A percentile compares a stretch with the other conserved stretches of the same genome.
These are phyloP conservation scores for Bubo bubo DNA, from an alignment of 2,113 vertebrate genomes.

Conservation along the genomic window DNA sequence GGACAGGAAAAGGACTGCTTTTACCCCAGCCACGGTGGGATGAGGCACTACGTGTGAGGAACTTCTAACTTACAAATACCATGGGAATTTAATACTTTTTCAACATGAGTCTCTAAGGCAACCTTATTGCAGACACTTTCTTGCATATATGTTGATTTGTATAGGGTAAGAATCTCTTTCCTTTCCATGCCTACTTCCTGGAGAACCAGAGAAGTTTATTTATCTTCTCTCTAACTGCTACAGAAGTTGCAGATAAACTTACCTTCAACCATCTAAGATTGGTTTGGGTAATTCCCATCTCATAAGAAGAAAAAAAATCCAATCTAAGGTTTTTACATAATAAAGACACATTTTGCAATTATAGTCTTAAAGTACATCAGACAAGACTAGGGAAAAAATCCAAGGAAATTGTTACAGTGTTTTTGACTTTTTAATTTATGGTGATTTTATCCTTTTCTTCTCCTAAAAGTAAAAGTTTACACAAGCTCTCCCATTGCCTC, in stretches of 20 bases:
- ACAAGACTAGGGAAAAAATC: neutral
- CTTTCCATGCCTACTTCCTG: neutral
- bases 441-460: neutral
- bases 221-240: neutral
- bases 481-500: neutral
- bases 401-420: neutral
- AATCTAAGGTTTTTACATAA: neutral
- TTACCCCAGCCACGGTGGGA: fast-evolving
- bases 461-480: neutral
- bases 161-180: neutral
- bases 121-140: neutral
- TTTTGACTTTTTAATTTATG: neutral
- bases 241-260: neutral
- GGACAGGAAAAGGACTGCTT: neutral
- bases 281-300: neutral
- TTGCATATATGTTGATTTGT: neutral
- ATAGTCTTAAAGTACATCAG: neutral
- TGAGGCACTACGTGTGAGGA: neutral
- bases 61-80: neutral
- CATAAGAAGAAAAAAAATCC: neutral
- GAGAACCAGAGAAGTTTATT: neutral
- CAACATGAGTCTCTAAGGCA: neutral
- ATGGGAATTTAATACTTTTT: neutral
- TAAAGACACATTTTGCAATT: neutral
- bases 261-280: neutral